Evolutionary conservation across 2,888 invertebrate genomes (phyloP).

Genomic region (Rhopalosiphum nymphaeae): DNA sequence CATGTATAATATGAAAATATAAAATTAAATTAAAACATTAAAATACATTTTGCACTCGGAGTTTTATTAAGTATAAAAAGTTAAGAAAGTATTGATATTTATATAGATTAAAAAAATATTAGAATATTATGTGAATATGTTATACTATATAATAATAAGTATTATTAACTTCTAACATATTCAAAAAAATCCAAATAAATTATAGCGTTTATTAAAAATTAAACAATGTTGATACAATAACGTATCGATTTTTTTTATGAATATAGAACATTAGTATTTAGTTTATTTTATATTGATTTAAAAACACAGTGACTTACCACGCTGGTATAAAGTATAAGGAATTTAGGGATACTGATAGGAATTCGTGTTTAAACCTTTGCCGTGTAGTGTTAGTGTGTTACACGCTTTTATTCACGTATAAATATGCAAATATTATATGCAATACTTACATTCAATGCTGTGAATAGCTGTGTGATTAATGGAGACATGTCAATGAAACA

Average conservation of each 20-base stretch:
- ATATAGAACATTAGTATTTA: background rate
- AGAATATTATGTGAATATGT: background rate
- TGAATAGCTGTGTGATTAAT: slow-evolving; percentile 22
- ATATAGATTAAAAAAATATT: background rate
- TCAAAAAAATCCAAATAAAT: background rate
- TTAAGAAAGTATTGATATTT: background rate
- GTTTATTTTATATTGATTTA: background rate
- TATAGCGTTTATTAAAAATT: background rate
- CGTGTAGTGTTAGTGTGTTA: background rate
- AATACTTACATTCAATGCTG: background rate
- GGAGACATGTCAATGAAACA: background rate
- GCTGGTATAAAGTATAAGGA: background rate
- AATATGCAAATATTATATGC: slow-evolving; percentile 8
- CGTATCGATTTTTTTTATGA: background rate
- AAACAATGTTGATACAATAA: background rate
- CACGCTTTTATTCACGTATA: background rate
- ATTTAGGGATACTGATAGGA: background rate
- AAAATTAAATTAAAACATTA: background rate
- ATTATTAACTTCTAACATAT: background rate
- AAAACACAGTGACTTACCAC: background rate
- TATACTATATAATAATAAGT: background rate
- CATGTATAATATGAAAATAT: background rate
- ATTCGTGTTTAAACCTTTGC: background rate
- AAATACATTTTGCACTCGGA: background rate
- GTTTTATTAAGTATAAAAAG: background rate